Evolutionary conservation across 2,888 invertebrate genomes (phyloP).

Genomic region (Ecdyonurus torrentis): DNA sequence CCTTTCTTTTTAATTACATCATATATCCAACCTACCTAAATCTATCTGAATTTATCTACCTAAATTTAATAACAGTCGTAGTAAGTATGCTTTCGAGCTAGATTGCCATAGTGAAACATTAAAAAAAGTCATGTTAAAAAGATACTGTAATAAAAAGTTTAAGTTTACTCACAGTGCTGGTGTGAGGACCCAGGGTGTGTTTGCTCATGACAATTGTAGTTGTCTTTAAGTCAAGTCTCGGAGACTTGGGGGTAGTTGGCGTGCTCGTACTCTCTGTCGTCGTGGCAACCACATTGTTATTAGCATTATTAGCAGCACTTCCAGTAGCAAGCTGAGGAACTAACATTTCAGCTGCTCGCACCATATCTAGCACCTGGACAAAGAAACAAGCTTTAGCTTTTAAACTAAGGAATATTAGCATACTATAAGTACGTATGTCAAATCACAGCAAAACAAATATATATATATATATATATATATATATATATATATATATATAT

Average conservation of each 20-base stretch:
- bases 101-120: no score
- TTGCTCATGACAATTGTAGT: slow-evolving; percentile 90
- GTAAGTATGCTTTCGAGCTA: no score
- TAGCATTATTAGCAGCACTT: slow-evolving; percentile 8
- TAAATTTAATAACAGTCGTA: no score
- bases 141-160: no score
- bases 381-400: no score
- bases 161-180: slow-evolving; percentile 38
- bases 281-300: neutral
- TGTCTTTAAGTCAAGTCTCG: slow-evolving; percentile 51
- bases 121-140: no score
- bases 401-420: neutral
- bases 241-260: slow-evolving; percentile 18
- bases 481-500: neutral
- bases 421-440: neutral
- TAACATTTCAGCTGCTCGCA: slow-evolving; percentile 72
- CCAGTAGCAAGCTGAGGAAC: slow-evolving; percentile 26
- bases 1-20: no score
- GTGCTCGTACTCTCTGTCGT: slow-evolving; percentile 30
- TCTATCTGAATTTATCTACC: no score
- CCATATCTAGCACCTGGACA: slow-evolving; percentile 66
- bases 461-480: neutral
- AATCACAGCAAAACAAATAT: no score
- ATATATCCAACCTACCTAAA: no score
- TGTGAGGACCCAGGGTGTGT: slow-evolving; percentile 67